Evolutionary conservation across 1,140 invertebrate species (phyloP), one percentile per base, ranked within the genome.

Genomic region (Atta cephalotes): DNA sequence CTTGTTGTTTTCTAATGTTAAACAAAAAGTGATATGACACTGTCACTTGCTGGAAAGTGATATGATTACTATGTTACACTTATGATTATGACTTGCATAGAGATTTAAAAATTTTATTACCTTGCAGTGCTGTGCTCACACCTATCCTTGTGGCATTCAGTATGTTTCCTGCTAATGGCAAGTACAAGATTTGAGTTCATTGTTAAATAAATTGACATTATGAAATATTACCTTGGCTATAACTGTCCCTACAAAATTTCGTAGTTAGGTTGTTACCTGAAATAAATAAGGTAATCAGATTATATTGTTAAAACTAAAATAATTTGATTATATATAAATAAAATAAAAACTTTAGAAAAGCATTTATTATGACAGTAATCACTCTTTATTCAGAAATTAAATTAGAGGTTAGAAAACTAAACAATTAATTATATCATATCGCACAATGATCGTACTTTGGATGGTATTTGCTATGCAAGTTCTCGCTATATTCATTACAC

Each of bases 71-170:
- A 7, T 39, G 7, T 39, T 39, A 39, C 7, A 39, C 35, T 16
- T 35, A 66, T 21, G 3, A 79, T 21, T 53, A 53, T 18, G 14
- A n/a, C 5, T 66, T 28, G 2, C 14, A 35, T 49, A 65, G 9
- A 28, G 16, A 77, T 6, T 39, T 7, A 63, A 35, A 74, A 9
- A 31, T 85, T 25, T 45, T 45, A 62, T 91, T 90, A 94, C 93
- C 92, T 92, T 91, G 88, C 4, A 92, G 53, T 10, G 89, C 14
- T 60, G 78, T 92, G 31, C 77, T 78, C 28, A 92, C 66, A 58
- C 71, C 91, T 62, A 58, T 80, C 25, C 53, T 92, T 9, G 88
- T 53, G 4, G 76, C 14, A 49, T 53, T 87, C 5, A 89, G 25
- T 84, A 92, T 12, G 31, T 28, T 89, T 63, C 90, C 91, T 91